These are phyloP conservation scores for Gavia stellata DNA, from an alignment of 2,113 vertebrate genomes.

Conservation along the genomic window DNA sequence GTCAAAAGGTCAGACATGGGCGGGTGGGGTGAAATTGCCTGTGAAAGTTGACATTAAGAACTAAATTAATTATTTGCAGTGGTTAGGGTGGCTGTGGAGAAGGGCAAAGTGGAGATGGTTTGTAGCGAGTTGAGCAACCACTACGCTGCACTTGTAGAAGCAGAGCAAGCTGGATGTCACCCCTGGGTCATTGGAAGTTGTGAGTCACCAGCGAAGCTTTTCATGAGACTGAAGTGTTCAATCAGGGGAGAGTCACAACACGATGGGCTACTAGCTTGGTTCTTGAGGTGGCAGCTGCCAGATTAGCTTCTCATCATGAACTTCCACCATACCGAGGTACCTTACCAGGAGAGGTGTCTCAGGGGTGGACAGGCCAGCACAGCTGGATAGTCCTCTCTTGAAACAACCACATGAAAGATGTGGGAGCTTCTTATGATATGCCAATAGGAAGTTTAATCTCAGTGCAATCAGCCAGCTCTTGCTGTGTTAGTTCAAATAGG, in stretches of 20 bases:
- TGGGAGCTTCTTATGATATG: background rate
- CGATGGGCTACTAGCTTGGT: accelerated
- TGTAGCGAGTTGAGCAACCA: background rate
- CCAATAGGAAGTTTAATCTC: background rate
- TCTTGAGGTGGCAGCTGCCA: background rate
- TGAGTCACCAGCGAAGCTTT: background rate
- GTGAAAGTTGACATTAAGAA: background rate
- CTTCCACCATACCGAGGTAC: background rate
- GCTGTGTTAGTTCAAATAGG: background rate
- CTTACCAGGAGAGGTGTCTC: background rate
- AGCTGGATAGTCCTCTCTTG: background rate
- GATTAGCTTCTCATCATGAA: background rate
- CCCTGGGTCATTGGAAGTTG: background rate
- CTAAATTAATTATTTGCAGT: background rate
- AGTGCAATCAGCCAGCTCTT: background rate
- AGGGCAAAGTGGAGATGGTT: background rate
- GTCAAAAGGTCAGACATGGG: background rate
- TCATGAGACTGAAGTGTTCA: background rate
- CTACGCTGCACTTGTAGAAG: background rate
- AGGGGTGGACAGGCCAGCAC: background rate
- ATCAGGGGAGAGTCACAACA: accelerated
- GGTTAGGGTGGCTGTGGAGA: background rate
- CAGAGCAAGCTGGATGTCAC: background rate
- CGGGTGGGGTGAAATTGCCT: background rate
- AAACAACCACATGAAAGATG: background rate